These are phyloP conservation scores for Drosophila bocqueti DNA, from an alignment of 1,140 invertebrate genomes.

Conservation along the genomic window DNA sequence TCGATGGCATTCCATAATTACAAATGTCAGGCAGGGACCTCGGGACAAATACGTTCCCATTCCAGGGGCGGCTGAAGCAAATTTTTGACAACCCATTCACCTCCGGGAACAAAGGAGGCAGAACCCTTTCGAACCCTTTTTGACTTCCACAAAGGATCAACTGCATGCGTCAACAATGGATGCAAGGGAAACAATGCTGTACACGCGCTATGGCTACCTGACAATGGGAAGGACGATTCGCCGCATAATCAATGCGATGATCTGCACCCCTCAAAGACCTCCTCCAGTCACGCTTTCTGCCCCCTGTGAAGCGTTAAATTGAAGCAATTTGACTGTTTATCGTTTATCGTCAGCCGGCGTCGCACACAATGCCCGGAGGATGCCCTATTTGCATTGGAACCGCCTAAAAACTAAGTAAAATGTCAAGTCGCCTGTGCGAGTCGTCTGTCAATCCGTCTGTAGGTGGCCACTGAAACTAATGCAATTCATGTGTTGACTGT, in stretches of 20 bases:
- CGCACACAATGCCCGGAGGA: slow-evolving; percentile 53
- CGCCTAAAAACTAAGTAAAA: slow-evolving; percentile 72
- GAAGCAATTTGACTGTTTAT: slow-evolving; percentile 77
- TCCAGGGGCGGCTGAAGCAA: slow-evolving; percentile 24
- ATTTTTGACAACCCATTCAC: slow-evolving; percentile 28
- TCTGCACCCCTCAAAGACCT: slow-evolving; percentile 15
- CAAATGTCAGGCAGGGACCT: slow-evolving; percentile 33
- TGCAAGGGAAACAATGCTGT: slow-evolving; percentile 27
- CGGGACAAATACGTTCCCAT: slow-evolving; percentile 24
- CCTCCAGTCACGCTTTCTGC: slow-evolving; percentile 18
- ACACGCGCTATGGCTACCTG: slow-evolving; percentile 25
- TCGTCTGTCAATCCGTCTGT: slow-evolving; percentile 2
- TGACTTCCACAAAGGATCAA: slow-evolving; percentile 52
- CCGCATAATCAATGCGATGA: slow-evolving; percentile 19
- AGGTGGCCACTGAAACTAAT: slow-evolving; percentile 58
- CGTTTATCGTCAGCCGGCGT: slow-evolving; percentile 38
- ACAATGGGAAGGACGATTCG: slow-evolving; percentile 8
- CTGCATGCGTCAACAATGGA: slow-evolving; percentile 29
- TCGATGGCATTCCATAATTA: slow-evolving; percentile 56
- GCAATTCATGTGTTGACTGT: slow-evolving; percentile 61
- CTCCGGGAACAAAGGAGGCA: slow-evolving; percentile 11
- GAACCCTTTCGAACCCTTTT: slow-evolving; percentile 50
- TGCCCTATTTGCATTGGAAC: slow-evolving; percentile 54
- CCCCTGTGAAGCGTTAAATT: slow-evolving; percentile 75
- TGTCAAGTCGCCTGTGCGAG: slow-evolving; percentile 44